phyloP scores from a whole-genome alignment of 2,113 vertebrate genomes.

The Nerophis lumbriciformis region DNA sequence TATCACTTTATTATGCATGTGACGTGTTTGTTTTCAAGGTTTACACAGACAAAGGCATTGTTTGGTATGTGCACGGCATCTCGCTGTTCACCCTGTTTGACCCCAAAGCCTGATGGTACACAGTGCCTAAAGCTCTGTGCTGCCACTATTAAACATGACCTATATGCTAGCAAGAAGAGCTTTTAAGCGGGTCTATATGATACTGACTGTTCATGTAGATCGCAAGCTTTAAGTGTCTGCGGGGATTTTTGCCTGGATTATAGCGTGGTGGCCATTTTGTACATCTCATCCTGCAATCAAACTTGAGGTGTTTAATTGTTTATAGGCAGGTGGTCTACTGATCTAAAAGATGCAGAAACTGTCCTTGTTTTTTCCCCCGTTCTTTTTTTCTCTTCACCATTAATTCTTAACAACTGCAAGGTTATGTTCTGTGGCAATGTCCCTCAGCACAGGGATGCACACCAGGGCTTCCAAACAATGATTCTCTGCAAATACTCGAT shows the following conservation, averaged over 20 bases:
- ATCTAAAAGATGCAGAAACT: neutral
- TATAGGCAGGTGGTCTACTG: neutral
- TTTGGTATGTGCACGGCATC: conserved; percentile 1
- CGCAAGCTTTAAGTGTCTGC: conserved; percentile 6
- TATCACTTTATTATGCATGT: neutral
- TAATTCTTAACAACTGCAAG: neutral
- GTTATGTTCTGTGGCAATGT: neutral
- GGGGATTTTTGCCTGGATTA: conserved; percentile 4
- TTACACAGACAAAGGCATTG: neutral
- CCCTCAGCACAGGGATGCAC: neutral
- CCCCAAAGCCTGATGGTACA: conserved; percentile 19
- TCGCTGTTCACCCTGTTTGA: conserved; percentile 26
- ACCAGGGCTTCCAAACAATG: neutral
- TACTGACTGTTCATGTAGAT: neutral
- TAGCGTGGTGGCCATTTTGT: conserved; percentile 22
- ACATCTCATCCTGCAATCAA: neutral
- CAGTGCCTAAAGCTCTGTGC: conserved; percentile 15
- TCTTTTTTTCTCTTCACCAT: neutral
- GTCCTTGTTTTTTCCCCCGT: neutral
- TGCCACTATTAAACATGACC: conserved; percentile 23
- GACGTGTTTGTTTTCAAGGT: neutral
- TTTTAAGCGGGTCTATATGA: conserved; percentile 5
- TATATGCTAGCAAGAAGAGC: conserved; percentile 14
- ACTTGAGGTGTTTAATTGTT: neutral
- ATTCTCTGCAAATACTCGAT: neutral